phyloP scores from a whole-genome alignment of 2,888 invertebrate species.

The Noctua fimbriata region DNA sequence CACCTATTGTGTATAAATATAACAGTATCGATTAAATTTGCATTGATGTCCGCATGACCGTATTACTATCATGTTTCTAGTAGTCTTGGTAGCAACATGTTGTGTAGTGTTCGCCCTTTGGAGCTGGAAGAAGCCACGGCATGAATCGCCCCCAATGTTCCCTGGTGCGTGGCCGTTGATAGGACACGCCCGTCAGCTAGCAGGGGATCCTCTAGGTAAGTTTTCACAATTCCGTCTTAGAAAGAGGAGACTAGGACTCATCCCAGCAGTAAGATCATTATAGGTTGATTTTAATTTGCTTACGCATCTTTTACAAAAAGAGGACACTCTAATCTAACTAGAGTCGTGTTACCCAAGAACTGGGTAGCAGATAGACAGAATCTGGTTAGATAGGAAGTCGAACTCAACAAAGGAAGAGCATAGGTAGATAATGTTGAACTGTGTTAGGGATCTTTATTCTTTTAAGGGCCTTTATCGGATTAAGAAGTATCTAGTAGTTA shows the following conservation, averaged over 20 bases:
- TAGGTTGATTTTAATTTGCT: not conserved
- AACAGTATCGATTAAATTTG: not conserved
- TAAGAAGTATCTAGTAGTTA: too few species aligned
- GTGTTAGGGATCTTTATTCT: too few species aligned
- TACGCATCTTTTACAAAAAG: not conserved
- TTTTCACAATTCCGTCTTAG: not conserved
- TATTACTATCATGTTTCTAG: constrained; percentile 19
- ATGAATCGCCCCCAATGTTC: constrained; percentile 18
- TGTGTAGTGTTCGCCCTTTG: constrained; percentile 31
- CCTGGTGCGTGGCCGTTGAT: constrained; percentile 43
- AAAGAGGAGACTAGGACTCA: not conserved
- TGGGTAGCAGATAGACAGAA: too few species aligned
- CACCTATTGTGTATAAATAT: constrained; percentile 41
- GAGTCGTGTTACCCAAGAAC: not conserved
- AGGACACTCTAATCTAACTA: not conserved
- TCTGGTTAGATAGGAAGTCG: too few species aligned
- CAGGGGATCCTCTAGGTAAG: constrained; percentile 33
- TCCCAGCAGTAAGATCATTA: not conserved
- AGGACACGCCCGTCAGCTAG: constrained; percentile 31
- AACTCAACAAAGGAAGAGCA: too few species aligned
- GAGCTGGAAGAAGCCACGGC: constrained; percentile 22
- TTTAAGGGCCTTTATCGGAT: too few species aligned
- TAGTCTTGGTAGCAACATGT: constrained; percentile 22
- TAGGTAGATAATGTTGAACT: too few species aligned
- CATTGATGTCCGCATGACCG: not conserved